Base-by-base conservation (phyloP, 2,113 vertebrate genomes). In the Pseudolaguvia tuberculata region DNA sequence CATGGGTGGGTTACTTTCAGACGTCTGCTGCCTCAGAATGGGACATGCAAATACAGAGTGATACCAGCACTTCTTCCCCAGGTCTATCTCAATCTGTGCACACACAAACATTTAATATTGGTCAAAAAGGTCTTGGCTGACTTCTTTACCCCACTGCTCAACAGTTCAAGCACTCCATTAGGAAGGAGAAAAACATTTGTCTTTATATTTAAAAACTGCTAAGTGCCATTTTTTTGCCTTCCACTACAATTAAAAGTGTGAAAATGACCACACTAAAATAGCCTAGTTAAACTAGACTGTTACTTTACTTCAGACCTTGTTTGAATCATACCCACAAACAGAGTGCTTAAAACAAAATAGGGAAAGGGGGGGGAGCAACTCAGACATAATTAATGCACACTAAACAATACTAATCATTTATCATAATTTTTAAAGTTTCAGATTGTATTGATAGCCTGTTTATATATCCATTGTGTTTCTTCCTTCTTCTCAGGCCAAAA, bases 21-120 rank as follows among this genome's bases (percentile, higher is more conserved):
- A 94, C 0, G 94, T 94, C 84, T 95, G 94, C 86, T 95, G 93
- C 76, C 94, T 86, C 39, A 95, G 90, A 83, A 95, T 95, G 39
- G 94, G 94, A 83, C 94, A 95, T 18, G 94, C 93, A 5, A 95
- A 95, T 83, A 95, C 93, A 0, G 93, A 94, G 83, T 95, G 94
- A 84, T 94, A 95, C 93, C 94, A 95, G 87, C 94, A 95, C 84
- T 95, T 95, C 89, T 94, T 95, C 45, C 93, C 94, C 0, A 95
- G 88, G 82, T 95, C 94, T 1, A 95, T 94, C 86, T 95, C 94
- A 80, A 95, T 95, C 94, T 94, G 65, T 50, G 57, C 39, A 47
- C 17, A 73, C 52, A 2, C 29, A 17, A 70, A 21, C 20, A 12
- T 6, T 55, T 53, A 29, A 14, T 18, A 8, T 45, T 18, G 9